Evolutionary conservation across 1,140 invertebrate genomes (phyloP).

Genomic region (Riptortus pedestris): DNA sequence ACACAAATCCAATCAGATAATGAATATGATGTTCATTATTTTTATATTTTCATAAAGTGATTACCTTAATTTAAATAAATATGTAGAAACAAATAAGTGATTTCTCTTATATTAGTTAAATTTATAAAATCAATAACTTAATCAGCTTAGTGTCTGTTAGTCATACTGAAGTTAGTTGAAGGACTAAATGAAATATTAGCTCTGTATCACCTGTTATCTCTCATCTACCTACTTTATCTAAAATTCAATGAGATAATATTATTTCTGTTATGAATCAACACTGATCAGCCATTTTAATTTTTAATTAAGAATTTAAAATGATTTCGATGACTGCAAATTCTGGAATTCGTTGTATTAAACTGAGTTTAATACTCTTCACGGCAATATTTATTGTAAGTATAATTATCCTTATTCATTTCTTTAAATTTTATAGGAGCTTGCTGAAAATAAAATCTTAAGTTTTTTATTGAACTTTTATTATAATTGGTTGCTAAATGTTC

Average conservation of each 20-base stretch:
- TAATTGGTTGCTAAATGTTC: no score
- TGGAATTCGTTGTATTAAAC: constrained; percentile 13
- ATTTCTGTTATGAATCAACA: not conserved
- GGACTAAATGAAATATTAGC: no score
- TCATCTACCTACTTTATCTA: not conserved
- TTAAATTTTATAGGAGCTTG: not conserved
- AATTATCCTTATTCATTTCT: not conserved
- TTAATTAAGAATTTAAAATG: not conserved
- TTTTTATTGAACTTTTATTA: no score
- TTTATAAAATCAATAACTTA: no score
- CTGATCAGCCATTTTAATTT: not conserved
- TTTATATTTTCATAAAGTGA: no score
- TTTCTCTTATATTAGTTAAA: no score
- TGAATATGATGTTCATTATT: no score
- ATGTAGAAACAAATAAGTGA: no score
- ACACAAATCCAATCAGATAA: no score
- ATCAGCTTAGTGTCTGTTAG: no score
- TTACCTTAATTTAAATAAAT: no score
- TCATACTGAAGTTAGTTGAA: no score
- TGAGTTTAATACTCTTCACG: not conserved
- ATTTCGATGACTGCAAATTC: not conserved
- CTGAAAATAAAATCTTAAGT: not conserved
- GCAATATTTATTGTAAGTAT: constrained; percentile 8
- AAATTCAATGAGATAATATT: not conserved
- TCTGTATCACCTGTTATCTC: constrained; percentile 4